Evolutionary conservation across 2,113 vertebrate species (phyloP).

Genomic region (Aegithalos caudatus): DNA sequence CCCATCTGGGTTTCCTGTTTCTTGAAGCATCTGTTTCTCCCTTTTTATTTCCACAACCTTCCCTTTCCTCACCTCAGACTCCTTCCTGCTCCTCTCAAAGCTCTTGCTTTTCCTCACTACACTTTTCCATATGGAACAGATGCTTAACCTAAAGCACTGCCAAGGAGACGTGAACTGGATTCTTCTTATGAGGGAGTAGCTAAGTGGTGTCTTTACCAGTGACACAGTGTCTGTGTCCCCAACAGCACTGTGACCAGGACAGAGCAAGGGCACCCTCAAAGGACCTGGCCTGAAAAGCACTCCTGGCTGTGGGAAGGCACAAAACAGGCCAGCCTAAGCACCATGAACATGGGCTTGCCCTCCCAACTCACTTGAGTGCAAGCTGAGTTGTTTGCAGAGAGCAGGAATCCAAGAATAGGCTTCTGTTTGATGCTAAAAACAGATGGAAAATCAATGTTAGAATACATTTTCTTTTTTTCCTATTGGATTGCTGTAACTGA

Average conservation of each 20-base stretch:
- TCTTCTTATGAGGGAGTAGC: not conserved
- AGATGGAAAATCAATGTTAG: not conserved
- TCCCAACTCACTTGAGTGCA: accelerated
- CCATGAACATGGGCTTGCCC: accelerated
- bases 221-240: not conserved
- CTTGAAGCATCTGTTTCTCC: not conserved
- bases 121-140: not conserved
- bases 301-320: not conserved
- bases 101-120: not conserved
- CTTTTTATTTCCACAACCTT: not conserved
- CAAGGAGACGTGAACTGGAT: not conserved
- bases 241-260: not conserved
- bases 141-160: not conserved
- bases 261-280: not conserved
- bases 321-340: not conserved
- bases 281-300: not conserved
- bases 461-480: not conserved
- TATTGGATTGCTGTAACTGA: not conserved
- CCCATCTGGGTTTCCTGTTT: not conserved
- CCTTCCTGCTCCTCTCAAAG: not conserved
- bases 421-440: not conserved
- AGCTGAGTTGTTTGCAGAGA: not conserved
- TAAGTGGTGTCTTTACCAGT: not conserved
- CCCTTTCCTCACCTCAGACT: not conserved
- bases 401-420: not conserved